Base-by-base conservation (phyloP, 2,113 vertebrate species). In the Nettapus auritus region DNA sequence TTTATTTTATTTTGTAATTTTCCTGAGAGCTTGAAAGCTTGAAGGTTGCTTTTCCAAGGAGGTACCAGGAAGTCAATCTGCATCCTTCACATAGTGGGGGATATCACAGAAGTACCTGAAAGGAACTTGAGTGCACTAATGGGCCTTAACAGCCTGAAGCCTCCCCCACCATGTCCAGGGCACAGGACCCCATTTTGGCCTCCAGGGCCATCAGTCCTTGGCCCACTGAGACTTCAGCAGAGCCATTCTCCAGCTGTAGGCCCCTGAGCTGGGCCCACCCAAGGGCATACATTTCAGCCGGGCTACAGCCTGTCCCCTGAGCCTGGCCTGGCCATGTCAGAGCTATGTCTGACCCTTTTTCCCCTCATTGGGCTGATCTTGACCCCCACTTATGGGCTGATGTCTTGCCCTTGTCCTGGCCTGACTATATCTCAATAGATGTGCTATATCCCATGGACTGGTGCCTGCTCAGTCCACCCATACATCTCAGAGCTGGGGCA, bases 311-410 rank as follows among this genome's bases (percentile, higher is more conserved):
- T 8, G 21, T 33, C 3, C 4, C 28, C 10, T 8, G 31, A 67
- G 19, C 15, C 11, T 15, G n/a, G 4, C 7, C 31, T 33, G 21
- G 20, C 46, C 46, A 48, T 48, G 46, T 48, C 20, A 78, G 8
- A 34, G 5, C 9, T 25, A 10, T 75, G 36, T 9, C 14, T 62
- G 48, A 68, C 10, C 6, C 7, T 57, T 48, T 8, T 79, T 46
- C 9, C 36, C 28, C 31, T 68, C 17, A 31, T 8, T 10, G 67
- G 16, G 6, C 16, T 66, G 46, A 55, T 6, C 5, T 34, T 67
- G 22, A 25, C 10, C 5, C 26, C 11, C 9, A n/a, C 2, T 5
- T 0, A 0, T 19, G 15, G 26, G 22, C 20, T 11, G 7, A 44
- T 29, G 18, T 48, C 46, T 62, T 69, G 8, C 3, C 23, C 28